Evolutionary conservation across 1,140 invertebrate genomes (phyloP), one percentile per base, ranked within the genome.

Genomic region (Drosophila carrolli): DNA sequence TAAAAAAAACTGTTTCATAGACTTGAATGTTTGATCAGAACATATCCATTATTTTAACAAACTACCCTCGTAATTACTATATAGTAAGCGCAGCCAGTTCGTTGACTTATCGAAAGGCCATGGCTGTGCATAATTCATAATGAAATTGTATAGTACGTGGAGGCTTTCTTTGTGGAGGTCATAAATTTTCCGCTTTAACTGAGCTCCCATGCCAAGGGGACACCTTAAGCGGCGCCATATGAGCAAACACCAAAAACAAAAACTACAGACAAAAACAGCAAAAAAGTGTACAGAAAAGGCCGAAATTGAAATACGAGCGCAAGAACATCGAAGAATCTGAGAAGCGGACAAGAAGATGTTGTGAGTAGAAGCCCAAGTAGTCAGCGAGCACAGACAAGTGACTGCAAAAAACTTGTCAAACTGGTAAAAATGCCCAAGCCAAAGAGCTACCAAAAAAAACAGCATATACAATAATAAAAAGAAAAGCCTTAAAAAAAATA

Each of bases 301-400:
- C 53, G 72, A 79, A 77, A 78, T 63, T 88, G 80, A 88, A 88
- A 88, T 88, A 88, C 84, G 84, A 88, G 76, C 80, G 59, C 80
- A 76, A 88, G 70, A 78, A 84, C 66, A 80, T 70, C 75, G 56
- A 32, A 62, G 61, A 61, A 47, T 61, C 55, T 53, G 68, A 75
- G 56, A 79, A 78, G 50, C 54, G 46, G 40, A 50, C 58, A 81
- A 68, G 37, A 68, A 70, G 75, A 78, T 70, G 80, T 79, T 67
- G 47, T 55, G 67, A 46, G 73, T 62, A 71, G 78, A 85, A 88
- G 81, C 81, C 81, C 75, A 37, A 80, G 76, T 59, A 83, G 70
- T 65, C 40, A 65, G 53, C 53, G 29, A 48, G 55, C 51, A 66
- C 67, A 56, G 55, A 75, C 54, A 76, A 60, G 51, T 73, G 75